These are phyloP conservation scores for Poecilia velifera DNA, from an alignment of 2,797 vertebrate genomes.

Conservation along the genomic window DNA sequence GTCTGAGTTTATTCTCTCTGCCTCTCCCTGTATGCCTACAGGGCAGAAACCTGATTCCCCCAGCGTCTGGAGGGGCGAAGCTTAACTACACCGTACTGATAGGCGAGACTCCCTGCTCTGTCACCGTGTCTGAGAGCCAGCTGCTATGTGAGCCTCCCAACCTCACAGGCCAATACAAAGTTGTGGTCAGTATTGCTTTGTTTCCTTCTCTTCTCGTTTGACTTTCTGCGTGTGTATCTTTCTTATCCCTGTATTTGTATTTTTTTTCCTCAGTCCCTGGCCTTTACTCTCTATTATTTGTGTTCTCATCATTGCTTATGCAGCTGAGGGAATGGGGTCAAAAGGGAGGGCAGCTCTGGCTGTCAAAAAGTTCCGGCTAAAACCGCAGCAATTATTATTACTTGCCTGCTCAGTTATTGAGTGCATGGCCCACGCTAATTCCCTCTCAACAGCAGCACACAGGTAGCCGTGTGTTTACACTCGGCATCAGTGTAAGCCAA, in stretches of 20 bases:
- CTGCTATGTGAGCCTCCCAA: slow-evolving; percentile 96
- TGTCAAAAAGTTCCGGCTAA: slow-evolving; percentile 64
- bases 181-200: slow-evolving; percentile 78
- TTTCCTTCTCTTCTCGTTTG: slow-evolving; percentile 4
- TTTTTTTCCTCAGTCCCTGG: slow-evolving; percentile 27
- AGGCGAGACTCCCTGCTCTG: slow-evolving; percentile 92
- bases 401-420: slow-evolving; percentile 51
- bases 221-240: neutral
- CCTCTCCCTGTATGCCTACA: slow-evolving; percentile 65
- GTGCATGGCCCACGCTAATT: slow-evolving; percentile 50
- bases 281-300: slow-evolving; percentile 57
- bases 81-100: slow-evolving; percentile 97
- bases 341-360: slow-evolving; percentile 47
- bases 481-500: slow-evolving; percentile 22
- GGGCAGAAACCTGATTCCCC: slow-evolving; percentile 97
- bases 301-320: slow-evolving; percentile 56
- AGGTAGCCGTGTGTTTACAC: slow-evolving; percentile 34
- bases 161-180: slow-evolving; percentile 96
- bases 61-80: slow-evolving; percentile 90
- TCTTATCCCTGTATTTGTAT: slow-evolving; percentile 26
- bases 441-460: slow-evolving; percentile 18
- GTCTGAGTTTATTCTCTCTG: slow-evolving; percentile 25
- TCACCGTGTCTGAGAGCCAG: slow-evolving; percentile 96
- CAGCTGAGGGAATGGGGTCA: slow-evolving; percentile 58
- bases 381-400: slow-evolving; percentile 64